A percentile compares a stretch with the other conserved stretches of the same genome.
These are phyloP conservation scores for Polyodon spathula DNA, from an alignment of 2,113 vertebrate species.

Conservation along the genomic window DNA sequence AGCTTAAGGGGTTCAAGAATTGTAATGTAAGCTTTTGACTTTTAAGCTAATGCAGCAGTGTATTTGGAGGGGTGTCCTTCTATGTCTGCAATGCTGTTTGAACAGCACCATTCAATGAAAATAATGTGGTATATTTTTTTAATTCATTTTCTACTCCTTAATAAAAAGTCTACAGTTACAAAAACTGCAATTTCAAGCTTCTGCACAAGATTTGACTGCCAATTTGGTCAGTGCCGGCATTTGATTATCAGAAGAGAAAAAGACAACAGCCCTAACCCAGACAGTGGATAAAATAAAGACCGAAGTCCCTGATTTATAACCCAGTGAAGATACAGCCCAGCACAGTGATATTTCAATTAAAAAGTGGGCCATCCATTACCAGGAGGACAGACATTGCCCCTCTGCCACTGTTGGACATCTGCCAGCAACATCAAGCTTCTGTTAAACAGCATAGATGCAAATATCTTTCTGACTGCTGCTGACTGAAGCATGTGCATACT, in stretches of 20 bases:
- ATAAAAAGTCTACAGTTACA: too few relatives aligned
- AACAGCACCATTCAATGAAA: too few relatives aligned
- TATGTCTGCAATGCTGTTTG: too few relatives aligned
- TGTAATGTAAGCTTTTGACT: too few relatives aligned
- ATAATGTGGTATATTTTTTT: too few relatives aligned
- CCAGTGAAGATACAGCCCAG: slow-evolving; percentile 47
- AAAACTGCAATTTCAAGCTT: too few relatives aligned
- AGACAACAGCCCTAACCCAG: slow-evolving; percentile 45
- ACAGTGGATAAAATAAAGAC: slow-evolving; percentile 39
- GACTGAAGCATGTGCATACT: not conserved
- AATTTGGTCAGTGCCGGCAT: too few relatives aligned
- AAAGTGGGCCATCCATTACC: slow-evolving; percentile 63
- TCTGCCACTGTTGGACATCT: slow-evolving; percentile 47
- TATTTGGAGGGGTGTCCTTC: too few relatives aligned
- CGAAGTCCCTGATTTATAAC: slow-evolving; percentile 56
- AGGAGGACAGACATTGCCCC: slow-evolving; percentile 48
- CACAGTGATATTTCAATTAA: slow-evolving; percentile 67
- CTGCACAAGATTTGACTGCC: too few relatives aligned
- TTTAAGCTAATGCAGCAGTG: too few relatives aligned
- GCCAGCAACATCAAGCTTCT: slow-evolving; percentile 32
- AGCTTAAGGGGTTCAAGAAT: too few relatives aligned
- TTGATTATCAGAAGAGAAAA: slow-evolving; percentile 34
- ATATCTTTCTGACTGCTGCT: not conserved
- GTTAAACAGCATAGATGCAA: slow-evolving; percentile 9
- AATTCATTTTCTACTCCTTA: too few relatives aligned